A percentile compares a stretch with the other conserved stretches of the same genome.
These are phyloP conservation scores for Lindbergichthys nudifrons DNA, from an alignment of 2,797 vertebrate species.

Conservation along the genomic window DNA sequence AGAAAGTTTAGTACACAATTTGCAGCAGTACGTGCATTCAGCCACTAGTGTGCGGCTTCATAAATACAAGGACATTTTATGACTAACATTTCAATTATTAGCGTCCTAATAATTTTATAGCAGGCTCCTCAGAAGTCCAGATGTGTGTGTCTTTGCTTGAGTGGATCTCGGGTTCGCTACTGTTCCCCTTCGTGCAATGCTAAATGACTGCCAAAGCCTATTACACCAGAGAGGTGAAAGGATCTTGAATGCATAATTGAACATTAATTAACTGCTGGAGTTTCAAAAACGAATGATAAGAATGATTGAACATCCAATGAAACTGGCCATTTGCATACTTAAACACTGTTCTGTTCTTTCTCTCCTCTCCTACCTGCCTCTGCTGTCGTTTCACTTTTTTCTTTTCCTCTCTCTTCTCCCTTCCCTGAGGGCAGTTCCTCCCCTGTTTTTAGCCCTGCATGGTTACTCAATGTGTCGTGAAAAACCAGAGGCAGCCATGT, in stretches of 20 bases:
- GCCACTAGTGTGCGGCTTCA: constrained; percentile 20
- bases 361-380: neutral
- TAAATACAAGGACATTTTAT: constrained; percentile 24
- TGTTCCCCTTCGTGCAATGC: constrained; percentile 33
- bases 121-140: constrained; percentile 39
- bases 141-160: constrained; percentile 51
- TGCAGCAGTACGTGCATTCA: neutral
- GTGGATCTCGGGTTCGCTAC: constrained; percentile 18
- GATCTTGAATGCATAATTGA: constrained; percentile 66
- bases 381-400: neutral
- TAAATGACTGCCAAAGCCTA: constrained; percentile 62
- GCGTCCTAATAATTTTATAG: neutral
- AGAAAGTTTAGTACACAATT: constrained; percentile 27
- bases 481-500: constrained; percentile 41
- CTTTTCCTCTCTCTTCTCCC: neutral
- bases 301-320: constrained; percentile 65
- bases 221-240: constrained; percentile 62
- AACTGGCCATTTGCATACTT: constrained; percentile 57
- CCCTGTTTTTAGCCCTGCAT: constrained; percentile 24
- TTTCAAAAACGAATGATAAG: constrained; percentile 64
- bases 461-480: constrained; percentile 31
- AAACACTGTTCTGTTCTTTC: constrained; percentile 32
- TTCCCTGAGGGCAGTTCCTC: constrained; percentile 31
- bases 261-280: constrained; percentile 64
- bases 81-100: constrained; percentile 47